Evolutionary conservation across 2,888 invertebrate genomes (phyloP).

Genomic region (Eristalis arbustorum): DNA sequence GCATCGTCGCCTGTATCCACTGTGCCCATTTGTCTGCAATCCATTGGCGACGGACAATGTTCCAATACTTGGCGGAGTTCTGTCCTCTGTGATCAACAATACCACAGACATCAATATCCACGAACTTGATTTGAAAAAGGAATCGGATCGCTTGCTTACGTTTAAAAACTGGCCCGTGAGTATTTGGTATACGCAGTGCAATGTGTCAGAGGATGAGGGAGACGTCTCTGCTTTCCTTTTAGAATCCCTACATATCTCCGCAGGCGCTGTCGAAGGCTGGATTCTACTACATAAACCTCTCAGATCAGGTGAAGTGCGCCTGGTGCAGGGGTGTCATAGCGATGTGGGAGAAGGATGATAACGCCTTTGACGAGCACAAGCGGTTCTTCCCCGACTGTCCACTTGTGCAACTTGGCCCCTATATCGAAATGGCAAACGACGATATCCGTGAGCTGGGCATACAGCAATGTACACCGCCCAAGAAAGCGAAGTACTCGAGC

Average conservation of each 20-base stretch:
- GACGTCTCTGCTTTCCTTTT: slow-evolving; percentile 11
- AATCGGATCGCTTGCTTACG: slow-evolving; percentile 85
- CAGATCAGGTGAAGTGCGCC: slow-evolving; percentile 89
- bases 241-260: slow-evolving; percentile 83
- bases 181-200: slow-evolving; percentile 58
- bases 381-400: slow-evolving; percentile 90
- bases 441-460: slow-evolving; percentile 83
- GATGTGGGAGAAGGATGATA: slow-evolving; percentile 90
- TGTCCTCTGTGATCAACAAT: slow-evolving; percentile 35
- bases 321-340: slow-evolving; percentile 89
- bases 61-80: slow-evolving; percentile 76
- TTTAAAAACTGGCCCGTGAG: slow-evolving; percentile 89
- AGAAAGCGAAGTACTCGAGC: slow-evolving; percentile 85
- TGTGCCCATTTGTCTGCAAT: slow-evolving; percentile 87
- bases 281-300: slow-evolving; percentile 89
- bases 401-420: slow-evolving; percentile 78
- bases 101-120: not conserved
- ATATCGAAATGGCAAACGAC: slow-evolving; percentile 80
- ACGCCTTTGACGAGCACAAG: slow-evolving; percentile 89
- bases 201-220: not conserved
- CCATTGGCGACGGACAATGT: slow-evolving; percentile 86
- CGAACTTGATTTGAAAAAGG: slow-evolving; percentile 83
- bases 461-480: slow-evolving; percentile 81
- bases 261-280: slow-evolving; percentile 90
- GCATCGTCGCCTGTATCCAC: slow-evolving; percentile 85